Evolutionary conservation across 2,113 vertebrate species (phyloP).

Genomic region (Thalassarche chlororhynchos): DNA sequence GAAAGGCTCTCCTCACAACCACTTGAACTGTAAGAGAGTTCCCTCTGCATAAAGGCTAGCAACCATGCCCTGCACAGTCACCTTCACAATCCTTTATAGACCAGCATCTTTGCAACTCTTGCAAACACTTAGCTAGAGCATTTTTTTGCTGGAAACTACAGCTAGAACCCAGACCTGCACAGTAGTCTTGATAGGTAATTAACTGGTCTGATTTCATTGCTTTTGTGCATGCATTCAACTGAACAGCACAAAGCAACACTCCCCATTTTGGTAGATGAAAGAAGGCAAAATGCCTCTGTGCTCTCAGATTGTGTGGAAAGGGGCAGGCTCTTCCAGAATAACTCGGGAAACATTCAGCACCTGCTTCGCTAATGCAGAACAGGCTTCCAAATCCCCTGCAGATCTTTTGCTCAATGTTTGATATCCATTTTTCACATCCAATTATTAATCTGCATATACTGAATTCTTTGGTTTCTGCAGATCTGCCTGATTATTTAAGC

Average conservation of each 20-base stretch:
- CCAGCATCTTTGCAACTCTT: background rate
- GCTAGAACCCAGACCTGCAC: background rate
- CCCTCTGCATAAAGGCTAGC: background rate
- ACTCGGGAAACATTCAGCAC: background rate
- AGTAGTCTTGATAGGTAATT: background rate
- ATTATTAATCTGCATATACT: constrained; percentile 33
- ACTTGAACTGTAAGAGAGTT: background rate
- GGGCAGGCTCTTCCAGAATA: background rate
- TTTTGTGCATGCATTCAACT: background rate
- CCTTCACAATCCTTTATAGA: background rate
- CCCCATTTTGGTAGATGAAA: background rate
- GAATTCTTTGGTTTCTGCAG: constrained; percentile 23
- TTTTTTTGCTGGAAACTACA: background rate
- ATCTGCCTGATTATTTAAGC: constrained; percentile 28
- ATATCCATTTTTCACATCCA: constrained; percentile 23
- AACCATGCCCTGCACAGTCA: background rate
- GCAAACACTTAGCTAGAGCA: background rate
- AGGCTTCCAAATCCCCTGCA: background rate
- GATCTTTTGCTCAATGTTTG: background rate
- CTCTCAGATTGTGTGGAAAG: background rate
- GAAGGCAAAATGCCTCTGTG: background rate
- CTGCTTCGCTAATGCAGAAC: background rate
- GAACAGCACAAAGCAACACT: background rate
- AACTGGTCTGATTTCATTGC: background rate
- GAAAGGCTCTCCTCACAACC: background rate